These are phyloP conservation scores for Lasiurus cinereus DNA, from an alignment of 2,113 vertebrate genomes.

Conservation along the genomic window DNA sequence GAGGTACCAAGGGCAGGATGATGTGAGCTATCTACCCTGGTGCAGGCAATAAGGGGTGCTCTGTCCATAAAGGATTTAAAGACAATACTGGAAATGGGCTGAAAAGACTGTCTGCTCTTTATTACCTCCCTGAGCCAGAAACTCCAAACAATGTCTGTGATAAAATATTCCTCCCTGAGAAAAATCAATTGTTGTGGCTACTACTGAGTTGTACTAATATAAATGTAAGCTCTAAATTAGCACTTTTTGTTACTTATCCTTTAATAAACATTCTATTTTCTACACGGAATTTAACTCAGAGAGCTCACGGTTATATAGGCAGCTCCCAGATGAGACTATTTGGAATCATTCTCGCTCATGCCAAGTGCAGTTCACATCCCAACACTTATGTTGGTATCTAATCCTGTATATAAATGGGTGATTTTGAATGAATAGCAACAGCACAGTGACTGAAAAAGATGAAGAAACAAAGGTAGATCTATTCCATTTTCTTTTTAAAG, in stretches of 20 bases:
- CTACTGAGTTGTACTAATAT: conserved; percentile 23
- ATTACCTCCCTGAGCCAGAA: background rate
- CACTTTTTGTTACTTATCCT: background rate
- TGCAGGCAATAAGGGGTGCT: background rate
- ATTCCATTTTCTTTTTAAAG: background rate
- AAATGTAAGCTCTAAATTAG: conserved; percentile 19
- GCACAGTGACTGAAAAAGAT: background rate
- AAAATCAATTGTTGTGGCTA: conserved; percentile 26
- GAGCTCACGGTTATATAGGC: background rate
- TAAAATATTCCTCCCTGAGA: background rate
- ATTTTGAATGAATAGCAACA: background rate
- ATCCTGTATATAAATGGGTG: background rate
- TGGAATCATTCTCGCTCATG: background rate
- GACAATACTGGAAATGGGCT: background rate
- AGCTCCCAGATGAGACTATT: background rate
- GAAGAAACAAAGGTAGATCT: background rate
- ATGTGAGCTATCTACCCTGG: background rate
- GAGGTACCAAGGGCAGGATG: background rate
- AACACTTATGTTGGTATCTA: background rate
- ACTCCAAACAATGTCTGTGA: conserved; percentile 37
- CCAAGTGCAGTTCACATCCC: background rate
- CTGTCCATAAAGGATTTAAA: background rate
- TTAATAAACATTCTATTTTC: background rate
- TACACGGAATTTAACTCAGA: background rate
- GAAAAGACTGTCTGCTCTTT: background rate